These are phyloP conservation scores for Hemichromis elongatus DNA, from an alignment of 2,113 vertebrate genomes.

Conservation along the genomic window DNA sequence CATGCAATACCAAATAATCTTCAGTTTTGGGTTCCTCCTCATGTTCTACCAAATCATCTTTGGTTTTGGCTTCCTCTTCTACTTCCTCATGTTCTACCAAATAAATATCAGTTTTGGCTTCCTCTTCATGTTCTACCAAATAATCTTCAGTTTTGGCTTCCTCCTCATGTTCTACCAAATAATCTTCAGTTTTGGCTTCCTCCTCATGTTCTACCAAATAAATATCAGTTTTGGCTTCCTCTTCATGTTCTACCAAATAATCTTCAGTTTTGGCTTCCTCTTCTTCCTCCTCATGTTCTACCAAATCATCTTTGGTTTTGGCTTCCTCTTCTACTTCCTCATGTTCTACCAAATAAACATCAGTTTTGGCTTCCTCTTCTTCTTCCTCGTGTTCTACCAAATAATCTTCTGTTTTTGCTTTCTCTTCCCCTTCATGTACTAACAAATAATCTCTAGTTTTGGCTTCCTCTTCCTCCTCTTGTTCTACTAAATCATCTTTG, in stretches of 20 bases:
- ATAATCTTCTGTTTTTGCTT: fast-evolving
- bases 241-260: fast-evolving
- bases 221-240: fast-evolving
- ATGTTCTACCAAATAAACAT: fast-evolving
- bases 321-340: neutral
- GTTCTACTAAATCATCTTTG: fast-evolving
- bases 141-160: neutral
- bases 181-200: fast-evolving
- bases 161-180: neutral
- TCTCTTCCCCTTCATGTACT: fast-evolving
- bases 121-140: neutral
- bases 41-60: neutral
- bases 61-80: neutral
- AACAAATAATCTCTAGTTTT: fast-evolving
- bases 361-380: neutral
- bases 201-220: neutral
- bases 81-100: neutral
- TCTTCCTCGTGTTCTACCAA: neutral
- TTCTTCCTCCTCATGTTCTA: neutral
- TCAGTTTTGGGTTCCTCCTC: neutral
- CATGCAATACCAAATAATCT: neutral
- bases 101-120: neutral
- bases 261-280: fast-evolving
- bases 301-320: too few species aligned
- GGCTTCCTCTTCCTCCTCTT: fast-evolving